These are phyloP conservation scores for Drosophila neutralis DNA, from an alignment of 2,888 invertebrate species.

Conservation along the genomic window DNA sequence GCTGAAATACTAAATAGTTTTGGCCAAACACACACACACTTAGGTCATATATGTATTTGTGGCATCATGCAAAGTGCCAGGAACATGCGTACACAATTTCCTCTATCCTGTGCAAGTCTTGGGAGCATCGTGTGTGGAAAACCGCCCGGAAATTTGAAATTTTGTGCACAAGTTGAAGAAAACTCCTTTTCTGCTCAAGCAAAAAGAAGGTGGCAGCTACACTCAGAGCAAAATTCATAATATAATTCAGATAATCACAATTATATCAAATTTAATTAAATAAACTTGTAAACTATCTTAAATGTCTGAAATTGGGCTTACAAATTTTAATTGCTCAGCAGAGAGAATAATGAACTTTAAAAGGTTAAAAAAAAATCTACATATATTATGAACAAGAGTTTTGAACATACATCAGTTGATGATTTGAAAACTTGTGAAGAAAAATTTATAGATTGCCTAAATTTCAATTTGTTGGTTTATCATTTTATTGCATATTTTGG, in stretches of 20 bases:
- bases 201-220: slow-evolving; percentile 20
- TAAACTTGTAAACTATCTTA: too few relatives aligned
- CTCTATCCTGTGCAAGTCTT: slow-evolving; percentile 48
- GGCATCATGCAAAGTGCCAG: slow-evolving; percentile 59
- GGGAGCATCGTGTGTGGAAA: slow-evolving; percentile 27
- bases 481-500: not conserved
- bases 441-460: not conserved
- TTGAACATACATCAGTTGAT: not conserved
- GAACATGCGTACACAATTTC: slow-evolving; percentile 79
- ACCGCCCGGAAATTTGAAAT: slow-evolving; percentile 74
- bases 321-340: not conserved
- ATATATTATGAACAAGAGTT: not conserved
- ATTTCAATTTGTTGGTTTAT: not conserved
- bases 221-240: not conserved
- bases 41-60: not conserved
- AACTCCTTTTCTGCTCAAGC: slow-evolving; percentile 19
- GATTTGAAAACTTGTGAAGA: not conserved
- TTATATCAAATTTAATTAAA: not conserved
- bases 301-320: not conserved
- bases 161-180: slow-evolving; percentile 58
- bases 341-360: not conserved
- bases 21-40: slow-evolving; percentile 21
- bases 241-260: not conserved
- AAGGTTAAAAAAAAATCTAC: not conserved
- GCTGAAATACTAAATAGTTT: slow-evolving; percentile 70